Evolutionary conservation across 1,140 invertebrate species (phyloP).

Genomic region (Asobara japonica): DNA sequence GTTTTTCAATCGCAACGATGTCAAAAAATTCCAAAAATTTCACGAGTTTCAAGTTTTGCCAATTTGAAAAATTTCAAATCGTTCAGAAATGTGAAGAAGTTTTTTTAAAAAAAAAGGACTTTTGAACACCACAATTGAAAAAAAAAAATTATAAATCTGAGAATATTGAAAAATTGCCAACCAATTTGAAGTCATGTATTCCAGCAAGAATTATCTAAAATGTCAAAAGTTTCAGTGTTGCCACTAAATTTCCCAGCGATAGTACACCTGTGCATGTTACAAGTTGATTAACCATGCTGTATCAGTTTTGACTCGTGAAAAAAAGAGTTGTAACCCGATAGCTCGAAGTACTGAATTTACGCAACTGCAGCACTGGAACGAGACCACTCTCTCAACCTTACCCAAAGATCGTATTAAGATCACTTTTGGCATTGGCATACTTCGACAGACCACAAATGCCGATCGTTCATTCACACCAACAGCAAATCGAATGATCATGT

Average conservation of each 20-base stretch:
- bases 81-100: too few species aligned
- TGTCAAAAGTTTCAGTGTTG: too few species aligned
- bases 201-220: too few species aligned
- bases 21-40: too few species aligned
- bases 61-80: too few species aligned
- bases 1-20: too few species aligned
- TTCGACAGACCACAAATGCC: background rate
- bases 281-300: conserved; percentile 1
- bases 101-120: too few species aligned
- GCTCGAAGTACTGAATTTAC: background rate
- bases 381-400: conserved; percentile 7
- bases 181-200: too few species aligned
- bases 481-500: background rate
- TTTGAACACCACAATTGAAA: too few species aligned
- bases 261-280: conserved; percentile 68
- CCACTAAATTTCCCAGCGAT: conserved; percentile 80
- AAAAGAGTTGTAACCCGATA: conserved; percentile 2
- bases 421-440: conserved; percentile 10
- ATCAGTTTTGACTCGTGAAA: conserved; percentile 10
- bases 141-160: too few species aligned
- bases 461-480: background rate
- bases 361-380: background rate
- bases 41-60: too few species aligned
- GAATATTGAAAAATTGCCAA: too few species aligned
- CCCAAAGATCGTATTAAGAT: conserved; percentile 13